Conservation (phyloP, 1,140 invertebrate genomes). For the Conus betulinus region DNA sequence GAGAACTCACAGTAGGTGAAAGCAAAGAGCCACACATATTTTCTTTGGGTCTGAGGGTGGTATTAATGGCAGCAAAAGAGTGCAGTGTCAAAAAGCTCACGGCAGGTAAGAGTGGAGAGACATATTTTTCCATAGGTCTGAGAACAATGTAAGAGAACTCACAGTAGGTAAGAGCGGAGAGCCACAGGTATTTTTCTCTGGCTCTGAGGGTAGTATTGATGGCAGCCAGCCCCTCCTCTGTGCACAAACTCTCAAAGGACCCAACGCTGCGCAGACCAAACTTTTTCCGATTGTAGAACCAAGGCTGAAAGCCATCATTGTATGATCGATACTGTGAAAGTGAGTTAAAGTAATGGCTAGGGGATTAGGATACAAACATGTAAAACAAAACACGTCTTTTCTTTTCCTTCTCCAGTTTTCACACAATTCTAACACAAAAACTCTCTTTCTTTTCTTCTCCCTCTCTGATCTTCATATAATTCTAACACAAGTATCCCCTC, state of each 20-base stretch:
- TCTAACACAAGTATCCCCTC: too few species aligned
- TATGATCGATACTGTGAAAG: conserved; percentile 65
- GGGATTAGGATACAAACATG: too few species aligned
- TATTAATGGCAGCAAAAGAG: neutral
- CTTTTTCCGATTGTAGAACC: conserved; percentile 70
- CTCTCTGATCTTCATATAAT: too few species aligned
- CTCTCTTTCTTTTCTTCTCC: too few species aligned
- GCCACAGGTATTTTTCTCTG: conserved; percentile 68
- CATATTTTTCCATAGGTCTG: too few species aligned
- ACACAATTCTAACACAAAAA: too few species aligned
- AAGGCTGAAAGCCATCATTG: conserved; percentile 75
- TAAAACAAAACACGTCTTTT: too few species aligned
- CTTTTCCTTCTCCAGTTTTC: too few species aligned
- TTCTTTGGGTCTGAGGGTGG: neutral
- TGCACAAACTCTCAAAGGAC: conserved; percentile 61
- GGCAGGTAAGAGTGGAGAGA: too few species aligned
- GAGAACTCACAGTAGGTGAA: neutral
- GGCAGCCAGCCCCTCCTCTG: conserved; percentile 73
- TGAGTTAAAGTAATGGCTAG: conserved; percentile 42
- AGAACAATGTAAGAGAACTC: conserved; percentile 43
- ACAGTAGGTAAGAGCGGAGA: conserved; percentile 72
- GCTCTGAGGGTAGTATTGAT: conserved; percentile 71
- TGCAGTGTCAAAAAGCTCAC: too few species aligned
- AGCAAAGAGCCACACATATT: neutral
- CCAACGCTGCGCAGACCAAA: conserved; percentile 66